phyloP scores from a whole-genome alignment of 2,113 vertebrate species.

The Rhinoptilus africanus region DNA sequence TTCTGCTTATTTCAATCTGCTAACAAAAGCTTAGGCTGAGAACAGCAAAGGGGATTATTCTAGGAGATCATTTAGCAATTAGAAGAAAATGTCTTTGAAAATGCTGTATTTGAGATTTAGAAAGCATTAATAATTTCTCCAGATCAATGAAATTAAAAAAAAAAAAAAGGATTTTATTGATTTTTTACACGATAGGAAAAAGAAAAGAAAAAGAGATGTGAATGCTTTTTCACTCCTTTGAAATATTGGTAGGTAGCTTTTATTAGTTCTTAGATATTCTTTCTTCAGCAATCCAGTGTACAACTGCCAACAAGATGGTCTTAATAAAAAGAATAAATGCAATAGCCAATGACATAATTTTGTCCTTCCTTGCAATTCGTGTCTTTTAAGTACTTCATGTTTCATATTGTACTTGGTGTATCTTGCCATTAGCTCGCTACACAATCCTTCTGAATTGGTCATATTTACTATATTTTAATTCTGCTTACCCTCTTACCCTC shows the following conservation, averaged over 20 bases:
- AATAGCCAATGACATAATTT: neutral
- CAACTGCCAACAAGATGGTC: neutral
- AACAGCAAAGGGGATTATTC: neutral
- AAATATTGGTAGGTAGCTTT: neutral
- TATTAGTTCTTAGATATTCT: neutral
- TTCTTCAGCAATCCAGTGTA: neutral
- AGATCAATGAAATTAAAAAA: neutral
- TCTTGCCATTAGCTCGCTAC: neutral
- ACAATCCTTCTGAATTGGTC: neutral
- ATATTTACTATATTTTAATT: neutral
- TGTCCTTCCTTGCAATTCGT: neutral
- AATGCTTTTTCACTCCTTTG: neutral
- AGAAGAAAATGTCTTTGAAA: neutral
- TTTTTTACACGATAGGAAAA: neutral
- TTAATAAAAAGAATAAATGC: neutral
- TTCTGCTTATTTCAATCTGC: neutral
- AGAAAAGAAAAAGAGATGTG: neutral
- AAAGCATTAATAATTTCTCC: neutral
- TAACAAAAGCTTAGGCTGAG: neutral
- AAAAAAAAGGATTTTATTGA: fast-evolving
- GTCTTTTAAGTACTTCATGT: neutral
- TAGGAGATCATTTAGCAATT: neutral
- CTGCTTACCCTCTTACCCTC: neutral
- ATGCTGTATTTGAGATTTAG: neutral
- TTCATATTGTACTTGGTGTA: neutral